A percentile compares a stretch with the other conserved stretches of the same genome.
phyloP scores from a whole-genome alignment of 2,113 vertebrate species.

The Paracyprichromis sp. region DNA sequence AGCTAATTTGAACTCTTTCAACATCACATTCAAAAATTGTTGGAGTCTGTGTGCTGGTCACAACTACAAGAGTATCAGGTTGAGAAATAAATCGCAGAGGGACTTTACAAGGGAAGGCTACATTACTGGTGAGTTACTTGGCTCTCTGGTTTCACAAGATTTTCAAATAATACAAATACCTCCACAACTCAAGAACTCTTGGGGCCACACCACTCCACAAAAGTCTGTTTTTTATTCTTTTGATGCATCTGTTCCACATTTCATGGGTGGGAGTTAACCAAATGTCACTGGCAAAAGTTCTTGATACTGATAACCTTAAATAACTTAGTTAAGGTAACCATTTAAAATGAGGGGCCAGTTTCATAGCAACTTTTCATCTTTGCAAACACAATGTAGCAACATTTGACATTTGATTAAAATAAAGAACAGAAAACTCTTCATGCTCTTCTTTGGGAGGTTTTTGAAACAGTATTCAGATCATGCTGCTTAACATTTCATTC shows the following conservation, averaged over 20 bases:
- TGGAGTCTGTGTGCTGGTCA: not conserved
- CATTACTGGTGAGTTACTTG: not conserved
- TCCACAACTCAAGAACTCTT: not conserved
- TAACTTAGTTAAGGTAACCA: not conserved
- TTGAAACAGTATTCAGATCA: not conserved
- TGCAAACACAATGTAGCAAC: not conserved
- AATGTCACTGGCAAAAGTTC: not conserved
- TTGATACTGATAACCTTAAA: not conserved
- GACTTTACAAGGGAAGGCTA: constrained; percentile 1
- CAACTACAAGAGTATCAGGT: constrained; percentile 42
- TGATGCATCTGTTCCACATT: constrained; percentile 6
- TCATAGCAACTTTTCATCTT: not conserved
- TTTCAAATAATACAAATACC: constrained; percentile 3
- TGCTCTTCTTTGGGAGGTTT: not conserved
- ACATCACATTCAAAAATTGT: constrained; percentile 18
- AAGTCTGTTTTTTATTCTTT: constrained; percentile 21
- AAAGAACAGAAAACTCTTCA: not conserved
- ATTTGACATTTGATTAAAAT: not conserved
- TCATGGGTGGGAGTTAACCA: not conserved
- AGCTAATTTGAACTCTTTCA: constrained; percentile 21
- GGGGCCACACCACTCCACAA: not conserved
- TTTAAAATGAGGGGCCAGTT: not conserved
- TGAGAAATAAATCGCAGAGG: constrained; percentile 17
- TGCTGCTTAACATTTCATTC: not conserved
- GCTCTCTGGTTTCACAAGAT: constrained; percentile 42